These are phyloP conservation scores for Triops cancriformis DNA, from an alignment of 1,140 invertebrate genomes.

Conservation along the genomic window DNA sequence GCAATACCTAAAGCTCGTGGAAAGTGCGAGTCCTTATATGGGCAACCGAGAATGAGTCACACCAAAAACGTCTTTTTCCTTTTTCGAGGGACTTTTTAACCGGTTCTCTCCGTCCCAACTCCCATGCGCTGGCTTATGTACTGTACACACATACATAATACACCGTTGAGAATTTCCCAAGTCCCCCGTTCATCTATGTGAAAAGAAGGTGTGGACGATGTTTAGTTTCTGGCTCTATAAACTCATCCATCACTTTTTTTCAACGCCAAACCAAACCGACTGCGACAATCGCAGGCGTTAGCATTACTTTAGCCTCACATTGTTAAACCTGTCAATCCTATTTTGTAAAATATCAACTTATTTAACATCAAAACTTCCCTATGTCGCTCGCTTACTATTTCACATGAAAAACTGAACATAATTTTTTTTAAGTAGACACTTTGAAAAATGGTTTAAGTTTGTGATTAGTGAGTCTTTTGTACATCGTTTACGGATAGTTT, in stretches of 20 bases:
- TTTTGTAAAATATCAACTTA: too few relatives aligned
- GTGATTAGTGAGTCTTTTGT: too few relatives aligned
- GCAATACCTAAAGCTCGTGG: background rate
- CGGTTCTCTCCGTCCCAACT: background rate
- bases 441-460: too few relatives aligned
- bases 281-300: too few relatives aligned
- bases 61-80: background rate
- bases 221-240: background rate
- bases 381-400: too few relatives aligned
- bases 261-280: too few relatives aligned
- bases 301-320: too few relatives aligned
- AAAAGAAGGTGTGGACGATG: background rate
- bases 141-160: background rate
- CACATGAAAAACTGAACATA: too few relatives aligned
- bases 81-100: background rate
- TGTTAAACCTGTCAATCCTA: too few relatives aligned
- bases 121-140: background rate
- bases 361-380: too few relatives aligned
- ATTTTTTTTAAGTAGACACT: too few relatives aligned
- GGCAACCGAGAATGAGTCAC: conserved; percentile 8
- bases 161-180: background rate
- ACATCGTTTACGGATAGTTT: too few relatives aligned
- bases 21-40: conserved; percentile 10
- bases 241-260: background rate
- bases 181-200: background rate